Conservation (phyloP, 2,113 vertebrate genomes). For the Pitta sordida region DNA sequence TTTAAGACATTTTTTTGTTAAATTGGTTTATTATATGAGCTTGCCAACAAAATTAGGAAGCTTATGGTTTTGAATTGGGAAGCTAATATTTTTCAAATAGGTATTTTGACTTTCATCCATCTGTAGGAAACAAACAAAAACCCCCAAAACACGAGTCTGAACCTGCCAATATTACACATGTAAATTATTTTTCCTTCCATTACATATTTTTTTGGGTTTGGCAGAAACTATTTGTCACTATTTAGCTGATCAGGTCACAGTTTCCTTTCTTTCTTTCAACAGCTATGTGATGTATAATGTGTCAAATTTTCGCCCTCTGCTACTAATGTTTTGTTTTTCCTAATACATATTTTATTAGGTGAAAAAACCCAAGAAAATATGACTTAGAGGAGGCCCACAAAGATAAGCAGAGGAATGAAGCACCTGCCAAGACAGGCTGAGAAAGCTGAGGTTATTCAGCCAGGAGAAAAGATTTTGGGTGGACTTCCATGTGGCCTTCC, state of each 20-base stretch:
- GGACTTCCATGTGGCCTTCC: neutral
- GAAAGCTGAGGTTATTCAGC: neutral
- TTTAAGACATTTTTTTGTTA: neutral
- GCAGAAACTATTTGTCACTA: neutral
- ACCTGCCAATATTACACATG: neutral
- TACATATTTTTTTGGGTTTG: neutral
- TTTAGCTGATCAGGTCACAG: neutral
- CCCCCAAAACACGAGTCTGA: neutral
- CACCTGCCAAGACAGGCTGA: fast-evolving
- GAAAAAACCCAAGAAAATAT: neutral
- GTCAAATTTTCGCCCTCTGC: neutral
- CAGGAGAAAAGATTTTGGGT: neutral
- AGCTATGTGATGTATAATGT: neutral
- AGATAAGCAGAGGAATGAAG: neutral
- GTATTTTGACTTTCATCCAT: neutral
- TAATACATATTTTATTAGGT: neutral
- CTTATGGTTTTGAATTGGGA: neutral
- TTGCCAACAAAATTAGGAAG: neutral
- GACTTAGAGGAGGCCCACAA: neutral
- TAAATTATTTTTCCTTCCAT: neutral
- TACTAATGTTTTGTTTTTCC: neutral
- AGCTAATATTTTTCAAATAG: neutral
- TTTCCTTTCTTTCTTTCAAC: neutral
- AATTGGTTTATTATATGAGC: neutral
- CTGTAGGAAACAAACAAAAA: neutral